Evolutionary conservation across 53 echinoderm and acorn worm genomes (phyloP).

Genomic region (Glandiceps talaboti): DNA sequence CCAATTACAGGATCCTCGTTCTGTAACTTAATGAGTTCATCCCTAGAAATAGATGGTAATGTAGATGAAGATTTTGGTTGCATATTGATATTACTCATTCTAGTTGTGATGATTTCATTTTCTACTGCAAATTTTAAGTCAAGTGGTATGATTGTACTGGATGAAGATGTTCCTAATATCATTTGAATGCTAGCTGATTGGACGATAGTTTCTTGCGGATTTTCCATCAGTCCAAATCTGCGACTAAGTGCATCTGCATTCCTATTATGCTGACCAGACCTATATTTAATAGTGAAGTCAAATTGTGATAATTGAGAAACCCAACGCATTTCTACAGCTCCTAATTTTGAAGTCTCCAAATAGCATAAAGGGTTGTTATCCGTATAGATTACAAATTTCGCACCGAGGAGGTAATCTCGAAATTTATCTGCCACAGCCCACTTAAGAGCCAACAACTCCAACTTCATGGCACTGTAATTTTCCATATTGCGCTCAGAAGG

Average conservation of each 20-base stretch:
- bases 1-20: neutral
- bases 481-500: constrained; percentile 14
- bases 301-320: constrained; percentile 34
- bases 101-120: too few species aligned
- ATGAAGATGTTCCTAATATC: too few species aligned
- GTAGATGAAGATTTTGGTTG: constrained; percentile 5
- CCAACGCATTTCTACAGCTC: constrained; percentile 34
- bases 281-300: constrained; percentile 15
- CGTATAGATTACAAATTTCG: too few species aligned
- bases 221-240: constrained; percentile 7
- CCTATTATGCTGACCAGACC: too few species aligned
- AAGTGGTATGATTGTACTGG: too few species aligned
- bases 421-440: too few species aligned
- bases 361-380: constrained; percentile 30
- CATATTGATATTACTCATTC: too few species aligned
- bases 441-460: too few species aligned
- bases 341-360: constrained; percentile 22
- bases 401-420: too few species aligned
- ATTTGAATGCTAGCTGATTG: too few species aligned
- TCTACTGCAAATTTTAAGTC: too few species aligned
- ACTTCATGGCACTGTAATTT: constrained; percentile 19
- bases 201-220: neutral
- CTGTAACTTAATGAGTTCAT: constrained; percentile 9
- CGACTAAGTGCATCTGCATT: constrained; percentile 28
- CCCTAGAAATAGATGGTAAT: constrained; percentile 6